Conservation (phyloP, 2,888 invertebrate genomes). For the Drepanosiphum platanoidis region DNA sequence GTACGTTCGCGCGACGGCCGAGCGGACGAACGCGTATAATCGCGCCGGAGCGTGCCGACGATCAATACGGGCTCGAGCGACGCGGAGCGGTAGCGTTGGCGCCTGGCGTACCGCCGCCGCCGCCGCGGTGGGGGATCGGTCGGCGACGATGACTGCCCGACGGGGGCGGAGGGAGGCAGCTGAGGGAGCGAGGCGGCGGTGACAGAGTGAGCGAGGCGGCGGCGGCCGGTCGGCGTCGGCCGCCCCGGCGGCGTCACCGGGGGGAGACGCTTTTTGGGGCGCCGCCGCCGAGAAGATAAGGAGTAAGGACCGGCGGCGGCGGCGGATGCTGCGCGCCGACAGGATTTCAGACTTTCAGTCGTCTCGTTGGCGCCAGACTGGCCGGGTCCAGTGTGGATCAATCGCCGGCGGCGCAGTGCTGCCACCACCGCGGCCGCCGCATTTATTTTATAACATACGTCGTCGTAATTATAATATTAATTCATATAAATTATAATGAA, state of each 20-base stretch:
- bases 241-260: constrained; percentile 38
- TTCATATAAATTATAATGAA: no score
- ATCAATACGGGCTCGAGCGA: constrained; percentile 45
- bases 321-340: constrained; percentile 51
- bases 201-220: background rate
- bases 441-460: background rate
- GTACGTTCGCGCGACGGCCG: constrained; percentile 4
- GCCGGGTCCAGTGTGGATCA: constrained; percentile 60
- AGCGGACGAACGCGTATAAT: constrained; percentile 33
- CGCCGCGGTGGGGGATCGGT: background rate
- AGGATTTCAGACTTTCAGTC: constrained; percentile 61
- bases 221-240: constrained; percentile 45
- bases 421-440: background rate
- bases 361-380: constrained; percentile 61
- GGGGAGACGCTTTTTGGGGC: constrained; percentile 51
- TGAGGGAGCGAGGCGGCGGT: background rate
- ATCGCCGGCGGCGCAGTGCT: constrained; percentile 49
- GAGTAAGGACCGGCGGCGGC: constrained; percentile 50
- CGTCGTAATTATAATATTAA: no score
- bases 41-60: constrained; percentile 31
- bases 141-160: background rate
- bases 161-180: background rate
- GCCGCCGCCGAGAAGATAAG: constrained; percentile 61
- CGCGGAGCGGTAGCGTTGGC: constrained; percentile 2
- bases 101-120: background rate